A percentile compares a stretch with the other conserved stretches of the same genome.
phyloP scores from a whole-genome alignment of 2,797 vertebrate genomes.

The Vireo griseus region DNA sequence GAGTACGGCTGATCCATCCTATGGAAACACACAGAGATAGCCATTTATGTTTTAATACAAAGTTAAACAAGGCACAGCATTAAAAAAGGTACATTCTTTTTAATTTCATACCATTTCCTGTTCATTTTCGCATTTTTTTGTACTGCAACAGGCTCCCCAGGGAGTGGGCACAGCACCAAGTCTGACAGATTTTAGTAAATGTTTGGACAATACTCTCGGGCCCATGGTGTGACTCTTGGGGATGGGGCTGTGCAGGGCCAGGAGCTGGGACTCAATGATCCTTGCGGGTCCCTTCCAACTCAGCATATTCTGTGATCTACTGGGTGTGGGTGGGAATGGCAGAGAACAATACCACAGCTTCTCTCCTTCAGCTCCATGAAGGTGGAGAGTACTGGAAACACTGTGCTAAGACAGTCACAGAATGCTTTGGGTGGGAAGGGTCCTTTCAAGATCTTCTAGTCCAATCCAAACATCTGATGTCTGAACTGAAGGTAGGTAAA shows the following conservation, averaged over 20 bases:
- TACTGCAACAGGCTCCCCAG: not conserved
- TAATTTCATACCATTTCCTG: not conserved
- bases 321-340: not conserved
- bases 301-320: not conserved
- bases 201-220: not conserved
- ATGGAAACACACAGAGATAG: not conserved
- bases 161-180: not conserved
- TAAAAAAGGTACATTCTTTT: not conserved
- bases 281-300: not conserved
- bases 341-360: not conserved
- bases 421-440: not conserved
- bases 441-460: not conserved
- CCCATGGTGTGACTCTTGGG: not conserved
- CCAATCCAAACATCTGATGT: not conserved
- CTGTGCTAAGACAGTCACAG: not conserved
- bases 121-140: not conserved
- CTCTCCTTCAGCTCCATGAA: not conserved
- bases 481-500: not conserved
- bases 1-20: constrained; percentile 98
- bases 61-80: not conserved
- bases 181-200: not conserved
- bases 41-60: not conserved
- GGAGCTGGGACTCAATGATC: not conserved
- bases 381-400: not conserved
- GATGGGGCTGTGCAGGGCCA: not conserved